Percentiles rank a stretch among this genome's conserved stretches.
Evolutionary conservation across 2,888 invertebrate species (phyloP).

Genomic region (Dicyrtoma fusca): DNA sequence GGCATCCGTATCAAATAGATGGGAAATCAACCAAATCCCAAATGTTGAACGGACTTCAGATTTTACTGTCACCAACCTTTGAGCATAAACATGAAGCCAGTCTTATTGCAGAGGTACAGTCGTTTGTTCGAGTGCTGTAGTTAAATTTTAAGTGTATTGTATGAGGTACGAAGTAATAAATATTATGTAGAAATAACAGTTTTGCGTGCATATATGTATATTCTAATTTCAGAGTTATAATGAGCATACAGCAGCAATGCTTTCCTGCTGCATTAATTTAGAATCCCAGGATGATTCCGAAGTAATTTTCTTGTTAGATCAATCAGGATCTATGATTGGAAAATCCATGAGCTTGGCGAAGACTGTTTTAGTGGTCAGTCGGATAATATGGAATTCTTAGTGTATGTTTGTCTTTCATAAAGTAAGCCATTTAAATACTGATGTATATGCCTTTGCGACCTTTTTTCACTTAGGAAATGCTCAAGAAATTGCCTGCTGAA

Average conservation of each 20-base stretch:
- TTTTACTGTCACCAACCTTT: not conserved
- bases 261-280: not conserved
- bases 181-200: no score
- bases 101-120: not conserved
- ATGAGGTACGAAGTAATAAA: no score
- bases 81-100: not conserved
- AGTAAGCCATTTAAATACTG: no score
- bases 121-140: not conserved
- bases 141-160: no score
- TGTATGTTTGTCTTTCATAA: not conserved
- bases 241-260: not conserved
- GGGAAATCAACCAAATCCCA: not conserved
- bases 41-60: not conserved
- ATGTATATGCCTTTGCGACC: no score
- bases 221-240: no score
- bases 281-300: not conserved
- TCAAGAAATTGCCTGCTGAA: not conserved
- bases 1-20: not conserved
- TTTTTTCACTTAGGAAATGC: not conserved
- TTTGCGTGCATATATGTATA: no score
- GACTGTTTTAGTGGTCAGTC: not conserved
- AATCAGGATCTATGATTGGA: conserved; percentile 11
- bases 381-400: not conserved
- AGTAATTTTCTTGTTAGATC: conserved; percentile 2
- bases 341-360: not conserved